A percentile compares a stretch with the other conserved stretches of the same genome.
Conservation (phyloP, 2,113 vertebrate species). For the Carassius carassius region DNA sequence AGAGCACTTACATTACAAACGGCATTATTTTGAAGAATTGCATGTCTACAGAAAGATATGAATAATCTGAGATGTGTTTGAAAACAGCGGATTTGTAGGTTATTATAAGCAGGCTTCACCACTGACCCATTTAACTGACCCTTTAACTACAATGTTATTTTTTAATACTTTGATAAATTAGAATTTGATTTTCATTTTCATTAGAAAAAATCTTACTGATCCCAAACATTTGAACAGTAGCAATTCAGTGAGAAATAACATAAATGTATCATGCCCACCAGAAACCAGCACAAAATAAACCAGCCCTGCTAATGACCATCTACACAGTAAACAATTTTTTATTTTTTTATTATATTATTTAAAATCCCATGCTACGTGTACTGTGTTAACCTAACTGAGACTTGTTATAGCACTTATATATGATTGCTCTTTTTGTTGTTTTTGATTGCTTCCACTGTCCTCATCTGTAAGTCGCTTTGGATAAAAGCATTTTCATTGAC, state of each 20-base stretch:
- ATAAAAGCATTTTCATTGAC: too few relatives aligned
- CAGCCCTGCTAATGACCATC: not conserved
- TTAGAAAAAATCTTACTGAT: not conserved
- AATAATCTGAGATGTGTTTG: not conserved
- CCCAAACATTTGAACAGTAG: not conserved
- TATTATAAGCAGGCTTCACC: not conserved
- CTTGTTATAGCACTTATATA: too few relatives aligned
- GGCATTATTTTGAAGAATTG: not conserved
- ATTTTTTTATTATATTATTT: too few relatives aligned
- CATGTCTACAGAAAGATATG: not conserved
- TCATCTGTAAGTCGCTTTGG: too few relatives aligned
- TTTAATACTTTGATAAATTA: too few relatives aligned
- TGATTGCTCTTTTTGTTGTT: too few relatives aligned
- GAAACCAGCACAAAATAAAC: not conserved
- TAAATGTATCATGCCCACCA: not conserved
- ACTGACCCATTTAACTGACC: not conserved
- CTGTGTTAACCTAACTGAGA: too few relatives aligned
- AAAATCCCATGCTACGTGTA: too few relatives aligned
- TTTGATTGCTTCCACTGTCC: too few relatives aligned
- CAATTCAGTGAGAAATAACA: not conserved
- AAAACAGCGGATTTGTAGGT: not conserved
- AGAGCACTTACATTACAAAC: constrained; percentile 6
- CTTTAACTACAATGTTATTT: too few relatives aligned
- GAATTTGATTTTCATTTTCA: too few relatives aligned
- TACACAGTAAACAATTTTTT: constrained; percentile 15